Conservation (phyloP, 2,888 invertebrate genomes). For the Acanthosepion lycidas region DNA sequence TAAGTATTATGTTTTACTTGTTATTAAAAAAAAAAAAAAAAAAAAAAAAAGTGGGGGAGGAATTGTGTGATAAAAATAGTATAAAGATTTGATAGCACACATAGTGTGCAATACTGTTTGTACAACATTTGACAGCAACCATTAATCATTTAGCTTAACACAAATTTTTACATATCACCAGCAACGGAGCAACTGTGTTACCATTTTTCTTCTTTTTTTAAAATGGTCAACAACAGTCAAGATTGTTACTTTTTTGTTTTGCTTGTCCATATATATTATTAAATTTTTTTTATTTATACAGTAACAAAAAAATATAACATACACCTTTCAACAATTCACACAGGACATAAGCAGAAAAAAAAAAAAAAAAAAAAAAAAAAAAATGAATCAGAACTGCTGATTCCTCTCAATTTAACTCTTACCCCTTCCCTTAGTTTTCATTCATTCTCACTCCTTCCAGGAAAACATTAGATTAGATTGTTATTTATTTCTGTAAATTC, state of each 20-base stretch:
- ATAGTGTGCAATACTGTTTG: neutral
- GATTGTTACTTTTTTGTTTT: constrained; percentile 12
- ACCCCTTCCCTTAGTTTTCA: neutral
- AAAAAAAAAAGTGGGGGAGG: neutral
- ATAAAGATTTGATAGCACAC: neutral
- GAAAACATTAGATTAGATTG: neutral
- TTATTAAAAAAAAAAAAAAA: neutral
- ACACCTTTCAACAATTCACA: constrained; percentile 33
- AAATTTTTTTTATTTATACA: neutral
- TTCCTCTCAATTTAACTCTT: neutral
- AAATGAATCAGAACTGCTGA: neutral
- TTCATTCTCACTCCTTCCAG: neutral
- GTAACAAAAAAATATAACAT: constrained; percentile 23
- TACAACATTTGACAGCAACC: neutral
- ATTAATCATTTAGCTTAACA: neutral
- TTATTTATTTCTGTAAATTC: neutral
- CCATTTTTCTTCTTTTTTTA: neutral
- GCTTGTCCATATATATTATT: constrained; percentile 21
- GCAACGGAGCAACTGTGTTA: neutral
- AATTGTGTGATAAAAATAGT: neutral
- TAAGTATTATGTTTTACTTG: neutral
- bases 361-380: constrained; percentile 15
- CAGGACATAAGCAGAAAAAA: constrained; percentile 22
- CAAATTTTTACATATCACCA: constrained; percentile 22
- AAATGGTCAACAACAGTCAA: constrained; percentile 8